A percentile compares a stretch with the other conserved stretches of the same genome.
Evolutionary conservation across 2,888 invertebrate genomes (phyloP).

Genomic region (Pediacus dermestoides): DNA sequence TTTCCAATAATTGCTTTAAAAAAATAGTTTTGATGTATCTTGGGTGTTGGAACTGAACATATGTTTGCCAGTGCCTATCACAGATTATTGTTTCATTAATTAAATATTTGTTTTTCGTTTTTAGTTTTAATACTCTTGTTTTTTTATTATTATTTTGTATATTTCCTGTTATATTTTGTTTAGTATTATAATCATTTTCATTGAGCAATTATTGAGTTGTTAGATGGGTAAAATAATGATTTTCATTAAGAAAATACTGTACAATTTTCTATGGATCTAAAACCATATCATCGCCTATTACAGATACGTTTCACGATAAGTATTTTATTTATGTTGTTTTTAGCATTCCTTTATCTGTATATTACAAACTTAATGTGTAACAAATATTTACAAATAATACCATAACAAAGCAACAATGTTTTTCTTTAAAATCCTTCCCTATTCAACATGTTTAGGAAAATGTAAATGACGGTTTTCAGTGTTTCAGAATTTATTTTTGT

Average conservation of each 20-base stretch:
- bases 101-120: constrained; percentile 4
- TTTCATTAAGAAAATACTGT: constrained; percentile 24
- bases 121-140: constrained; percentile 5
- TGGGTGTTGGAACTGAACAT: not conserved
- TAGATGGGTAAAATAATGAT: constrained; percentile 25
- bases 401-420: constrained; percentile 32
- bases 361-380: constrained; percentile 30
- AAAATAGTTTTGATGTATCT: no score
- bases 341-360: constrained; percentile 28
- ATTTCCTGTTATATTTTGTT: constrained; percentile 12
- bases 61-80: not conserved
- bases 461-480: not conserved
- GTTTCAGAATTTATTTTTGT: constrained; percentile 44
- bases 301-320: constrained; percentile 20
- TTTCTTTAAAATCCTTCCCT: constrained; percentile 7
- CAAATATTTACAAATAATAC: constrained; percentile 30
- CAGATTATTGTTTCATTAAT: no score
- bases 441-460: no score
- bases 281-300: constrained; percentile 31
- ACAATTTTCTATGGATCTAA: constrained; percentile 22
- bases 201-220: constrained; percentile 25
- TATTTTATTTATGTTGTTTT: constrained; percentile 21
- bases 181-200: no score
- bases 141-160: not conserved
- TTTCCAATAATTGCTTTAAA: no score